A percentile compares a stretch with the other conserved stretches of the same genome.
Conservation (phyloP, 2,797 vertebrate species). For the Microctenopoma steveboyesi region DNA sequence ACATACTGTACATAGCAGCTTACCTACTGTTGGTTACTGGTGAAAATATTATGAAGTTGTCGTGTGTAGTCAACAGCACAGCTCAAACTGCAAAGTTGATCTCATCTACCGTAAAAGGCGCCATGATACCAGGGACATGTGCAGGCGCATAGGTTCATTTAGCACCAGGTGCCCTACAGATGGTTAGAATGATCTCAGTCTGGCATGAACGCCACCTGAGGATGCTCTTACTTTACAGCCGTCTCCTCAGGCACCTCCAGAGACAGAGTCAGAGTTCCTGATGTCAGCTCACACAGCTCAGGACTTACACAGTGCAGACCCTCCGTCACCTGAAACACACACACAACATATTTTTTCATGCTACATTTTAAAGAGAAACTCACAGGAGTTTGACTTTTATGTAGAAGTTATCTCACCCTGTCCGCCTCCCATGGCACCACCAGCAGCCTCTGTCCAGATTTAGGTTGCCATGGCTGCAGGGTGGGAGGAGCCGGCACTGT, state of each 20-base stretch:
- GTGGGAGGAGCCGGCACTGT: slow-evolving; percentile 75
- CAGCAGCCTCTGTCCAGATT: slow-evolving; percentile 89
- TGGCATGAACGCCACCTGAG: not conserved
- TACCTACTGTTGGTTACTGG: no score
- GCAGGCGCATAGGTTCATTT: not conserved
- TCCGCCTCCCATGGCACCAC: slow-evolving; percentile 93
- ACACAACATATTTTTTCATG: slow-evolving; percentile 23
- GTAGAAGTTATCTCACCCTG: slow-evolving; percentile 83
- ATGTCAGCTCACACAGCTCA: slow-evolving; percentile 90
- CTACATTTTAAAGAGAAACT: slow-evolving; percentile 11
- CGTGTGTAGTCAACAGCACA: no score
- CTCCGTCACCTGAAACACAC: slow-evolving; percentile 85
- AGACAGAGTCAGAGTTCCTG: slow-evolving; percentile 88
- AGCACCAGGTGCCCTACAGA: not conserved
- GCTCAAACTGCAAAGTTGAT: no score
- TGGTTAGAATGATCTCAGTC: not conserved
- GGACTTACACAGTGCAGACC: slow-evolving; percentile 92
- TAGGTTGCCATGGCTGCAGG: slow-evolving; percentile 92
- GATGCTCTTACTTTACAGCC: slow-evolving; percentile 91
- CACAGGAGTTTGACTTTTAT: slow-evolving; percentile 6
- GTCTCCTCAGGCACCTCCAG: slow-evolving; percentile 95
- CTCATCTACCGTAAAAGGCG: not conserved
- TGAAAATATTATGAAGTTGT: no score
- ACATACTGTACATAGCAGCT: no score
- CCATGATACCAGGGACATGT: not conserved